Base-by-base conservation (phyloP, 1,140 invertebrate species). In the Riptortus pedestris region DNA sequence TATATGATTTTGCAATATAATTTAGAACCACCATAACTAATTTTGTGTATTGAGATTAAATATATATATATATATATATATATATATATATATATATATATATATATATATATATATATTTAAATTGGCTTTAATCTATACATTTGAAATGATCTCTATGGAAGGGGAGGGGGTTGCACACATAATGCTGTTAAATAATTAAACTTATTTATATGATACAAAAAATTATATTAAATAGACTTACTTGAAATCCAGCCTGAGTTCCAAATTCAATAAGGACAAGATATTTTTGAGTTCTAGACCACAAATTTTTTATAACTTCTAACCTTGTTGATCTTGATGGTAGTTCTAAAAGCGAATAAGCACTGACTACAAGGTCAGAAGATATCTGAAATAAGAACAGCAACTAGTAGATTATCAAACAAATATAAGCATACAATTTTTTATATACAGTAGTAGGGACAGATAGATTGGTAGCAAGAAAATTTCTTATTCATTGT, bases 261-360 rank as follows among this genome's bases (percentile, higher is more conserved):
- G 84, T 86, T 5, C 93, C 93, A 69, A 86, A 79, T 76, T 96
- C 93, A 14, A 93, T 81, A 43, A 96, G 76, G 33, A 96, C 79
- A 67, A 96, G 75, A 73, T 88, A 91, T 16, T 85, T 80, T 65
- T 83, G 77, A 12, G 91, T 92, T 78, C 91, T 94, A 45, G 82
- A 82, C 92, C 93, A 96, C 16, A 95, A 76, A 71, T 85, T 88
- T 20, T 85, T 74, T 65, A 94, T 73, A 0, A 81, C 79, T 70
- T 90, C 80, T 20, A 91, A 72, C 60, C 93, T 79, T 33, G 75
- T 77, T 71, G 83, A 76, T 60, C 78, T 73, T 64, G 79, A 80
- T 5, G 85, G 84, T 59, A 93, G 73, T 74, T 96, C 93, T 63
- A 94, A 80, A 52, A 95, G 77, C 1, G 89, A 82, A 72, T 84